phyloP scores from a whole-genome alignment of 2,797 vertebrate genomes.

The Bryconaethiops microstoma region DNA sequence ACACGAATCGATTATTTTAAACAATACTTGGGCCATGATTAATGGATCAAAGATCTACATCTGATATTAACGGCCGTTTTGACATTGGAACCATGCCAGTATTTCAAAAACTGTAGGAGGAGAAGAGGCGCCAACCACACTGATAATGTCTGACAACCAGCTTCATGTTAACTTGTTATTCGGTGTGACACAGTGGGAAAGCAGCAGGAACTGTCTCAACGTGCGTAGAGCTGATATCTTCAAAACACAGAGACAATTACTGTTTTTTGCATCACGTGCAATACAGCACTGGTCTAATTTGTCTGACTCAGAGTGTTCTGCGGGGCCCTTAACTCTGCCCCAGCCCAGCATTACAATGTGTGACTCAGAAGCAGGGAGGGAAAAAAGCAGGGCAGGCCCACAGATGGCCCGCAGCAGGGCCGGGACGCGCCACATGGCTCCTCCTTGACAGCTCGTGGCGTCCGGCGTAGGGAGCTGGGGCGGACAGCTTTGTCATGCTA shows the following conservation, averaged over 20 bases:
- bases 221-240: neutral
- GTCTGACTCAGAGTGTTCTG: slow-evolving; percentile 24
- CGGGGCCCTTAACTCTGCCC: neutral
- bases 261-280: slow-evolving; percentile 1
- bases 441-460: slow-evolving; percentile 50
- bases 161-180: neutral
- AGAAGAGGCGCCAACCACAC: no score
- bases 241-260: neutral
- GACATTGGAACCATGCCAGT: no score
- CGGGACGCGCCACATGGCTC: slow-evolving; percentile 48
- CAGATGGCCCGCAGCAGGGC: slow-evolving; percentile 55
- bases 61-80: no score
- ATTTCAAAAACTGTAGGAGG: no score
- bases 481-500: slow-evolving; percentile 65
- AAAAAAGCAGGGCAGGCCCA: slow-evolving; percentile 40
- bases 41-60: no score
- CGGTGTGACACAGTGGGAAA: neutral
- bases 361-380: slow-evolving; percentile 35
- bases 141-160: no score
- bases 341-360: neutral
- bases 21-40: no score
- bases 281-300: slow-evolving; percentile 3
- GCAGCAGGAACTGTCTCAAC: neutral
- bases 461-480: slow-evolving; percentile 36
- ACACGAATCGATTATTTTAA: no score